Conservation (phyloP, 2,888 invertebrate species). For the Dolichopus griseipennis region DNA sequence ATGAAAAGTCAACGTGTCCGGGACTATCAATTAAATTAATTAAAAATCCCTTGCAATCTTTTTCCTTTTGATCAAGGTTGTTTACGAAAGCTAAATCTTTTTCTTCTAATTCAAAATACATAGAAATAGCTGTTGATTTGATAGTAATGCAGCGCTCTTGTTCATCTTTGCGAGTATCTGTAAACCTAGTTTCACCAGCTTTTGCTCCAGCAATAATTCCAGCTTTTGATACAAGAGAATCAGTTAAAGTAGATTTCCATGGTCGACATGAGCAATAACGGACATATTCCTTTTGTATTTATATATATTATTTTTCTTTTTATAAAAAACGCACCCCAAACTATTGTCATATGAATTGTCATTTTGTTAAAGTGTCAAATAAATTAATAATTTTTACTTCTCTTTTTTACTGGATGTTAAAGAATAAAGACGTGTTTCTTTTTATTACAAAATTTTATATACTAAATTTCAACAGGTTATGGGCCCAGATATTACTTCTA, state of each 20-base stretch:
- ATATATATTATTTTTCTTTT: no score
- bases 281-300: conserved; percentile 99
- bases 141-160: conserved; percentile 99
- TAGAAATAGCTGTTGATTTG: conserved; percentile 99
- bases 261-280: conserved; percentile 99
- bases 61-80: conserved; percentile 81
- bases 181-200: conserved; percentile 98
- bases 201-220: conserved; percentile 99
- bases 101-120: conserved; percentile 95
- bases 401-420: no score
- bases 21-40: conserved; percentile 99
- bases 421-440: no score
- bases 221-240: conserved; percentile 96
- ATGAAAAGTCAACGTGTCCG: conserved; percentile 99
- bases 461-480: no score
- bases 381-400: no score
- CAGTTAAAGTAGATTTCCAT: conserved; percentile 98
- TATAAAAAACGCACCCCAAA: no score
- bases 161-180: conserved; percentile 99
- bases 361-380: no score
- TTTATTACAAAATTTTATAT: no score
- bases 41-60: conserved; percentile 89
- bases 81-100: conserved; percentile 93
- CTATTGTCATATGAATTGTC: no score
- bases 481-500: no score